phyloP scores from a whole-genome alignment of 92 coral and sea anemone species.

The Heteractis magnifica region DNA sequence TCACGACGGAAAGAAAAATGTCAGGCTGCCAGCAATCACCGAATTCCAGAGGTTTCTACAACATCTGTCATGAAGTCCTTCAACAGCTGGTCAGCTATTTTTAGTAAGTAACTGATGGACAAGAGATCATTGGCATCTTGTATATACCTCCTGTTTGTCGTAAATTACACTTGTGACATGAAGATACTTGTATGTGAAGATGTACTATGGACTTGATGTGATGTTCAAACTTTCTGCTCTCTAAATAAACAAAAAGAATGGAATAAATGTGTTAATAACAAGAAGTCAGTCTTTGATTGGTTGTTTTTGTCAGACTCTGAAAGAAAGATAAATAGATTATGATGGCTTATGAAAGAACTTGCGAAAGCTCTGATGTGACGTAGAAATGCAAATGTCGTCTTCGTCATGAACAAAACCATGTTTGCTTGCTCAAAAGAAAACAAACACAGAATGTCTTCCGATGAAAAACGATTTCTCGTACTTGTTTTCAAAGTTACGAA shows the following conservation, averaged over 20 bases:
- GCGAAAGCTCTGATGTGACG: slow-evolving; percentile 27
- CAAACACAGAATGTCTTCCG: slow-evolving; percentile 12
- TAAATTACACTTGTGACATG: not conserved
- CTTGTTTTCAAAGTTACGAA: slow-evolving; percentile 17
- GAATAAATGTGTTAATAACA: slow-evolving; percentile 47
- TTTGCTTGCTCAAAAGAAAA: slow-evolving; percentile 37
- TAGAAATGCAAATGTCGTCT: slow-evolving; percentile 17
- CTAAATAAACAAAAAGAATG: slow-evolving; percentile 48
- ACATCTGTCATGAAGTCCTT: not conserved
- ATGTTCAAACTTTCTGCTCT: slow-evolving; percentile 46
- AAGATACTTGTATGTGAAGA: not conserved
- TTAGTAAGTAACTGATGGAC: not conserved
- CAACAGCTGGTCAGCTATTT: not conserved
- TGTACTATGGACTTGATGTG: slow-evolving; percentile 2
- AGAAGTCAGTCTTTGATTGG: slow-evolving; percentile 49
- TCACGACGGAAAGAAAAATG: not conserved
- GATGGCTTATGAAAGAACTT: slow-evolving; percentile 10
- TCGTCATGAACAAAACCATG: slow-evolving; percentile 12
- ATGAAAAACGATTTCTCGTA: slow-evolving; percentile 5
- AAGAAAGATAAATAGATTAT: slow-evolving; percentile 48
- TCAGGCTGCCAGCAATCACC: slow-evolving; percentile 6
- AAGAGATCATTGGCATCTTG: not conserved
- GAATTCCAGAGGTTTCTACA: slow-evolving; percentile 12
- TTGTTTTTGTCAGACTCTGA: slow-evolving; percentile 29
- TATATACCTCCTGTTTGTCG: not conserved